Conservation (phyloP, 1,140 invertebrate species). For the Megalonaias nervosa region DNA sequence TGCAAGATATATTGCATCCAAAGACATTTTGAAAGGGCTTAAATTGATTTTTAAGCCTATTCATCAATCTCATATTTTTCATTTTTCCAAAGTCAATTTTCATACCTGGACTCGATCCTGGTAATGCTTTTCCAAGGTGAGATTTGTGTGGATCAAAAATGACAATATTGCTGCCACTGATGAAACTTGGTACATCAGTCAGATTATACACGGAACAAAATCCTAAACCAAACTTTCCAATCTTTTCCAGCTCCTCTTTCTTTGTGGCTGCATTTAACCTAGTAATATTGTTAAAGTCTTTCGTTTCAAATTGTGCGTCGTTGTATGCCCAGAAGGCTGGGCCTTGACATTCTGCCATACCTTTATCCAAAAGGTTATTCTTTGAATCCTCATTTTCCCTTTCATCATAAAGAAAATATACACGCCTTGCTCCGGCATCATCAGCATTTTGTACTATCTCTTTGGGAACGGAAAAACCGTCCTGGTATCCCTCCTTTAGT, state of each 20-base stretch:
- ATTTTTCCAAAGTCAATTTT: constrained; percentile 35
- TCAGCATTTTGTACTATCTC: constrained; percentile 72
- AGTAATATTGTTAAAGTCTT: constrained; percentile 52
- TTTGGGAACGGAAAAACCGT: constrained; percentile 59
- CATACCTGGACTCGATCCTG: constrained; percentile 10
- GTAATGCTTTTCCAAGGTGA: constrained; percentile 40
- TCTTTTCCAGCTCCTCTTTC: constrained; percentile 48
- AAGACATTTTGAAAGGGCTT: constrained; percentile 56
- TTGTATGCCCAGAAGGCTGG: constrained; percentile 57
- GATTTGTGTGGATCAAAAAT: constrained; percentile 64
- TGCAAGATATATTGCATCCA: constrained; percentile 40
- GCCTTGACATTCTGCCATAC: constrained; percentile 50
- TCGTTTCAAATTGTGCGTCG: constrained; percentile 48
- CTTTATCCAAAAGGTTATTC: constrained; percentile 50
- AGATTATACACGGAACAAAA: constrained; percentile 66
- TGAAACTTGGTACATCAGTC: constrained; percentile 63
- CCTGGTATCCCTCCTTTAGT: constrained; percentile 46
- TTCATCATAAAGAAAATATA: constrained; percentile 63
- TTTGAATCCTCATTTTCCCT: constrained; percentile 46
- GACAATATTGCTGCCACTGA: constrained; percentile 54
- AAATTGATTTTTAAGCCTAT: constrained; percentile 50
- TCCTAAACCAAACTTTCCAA: constrained; percentile 64
- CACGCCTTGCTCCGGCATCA: constrained; percentile 62
- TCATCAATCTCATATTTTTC: constrained; percentile 37
- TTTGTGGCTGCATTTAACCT: constrained; percentile 60